These are phyloP conservation scores for Ailurus styani DNA, from an alignment of 2,113 vertebrate genomes.

Conservation along the genomic window DNA sequence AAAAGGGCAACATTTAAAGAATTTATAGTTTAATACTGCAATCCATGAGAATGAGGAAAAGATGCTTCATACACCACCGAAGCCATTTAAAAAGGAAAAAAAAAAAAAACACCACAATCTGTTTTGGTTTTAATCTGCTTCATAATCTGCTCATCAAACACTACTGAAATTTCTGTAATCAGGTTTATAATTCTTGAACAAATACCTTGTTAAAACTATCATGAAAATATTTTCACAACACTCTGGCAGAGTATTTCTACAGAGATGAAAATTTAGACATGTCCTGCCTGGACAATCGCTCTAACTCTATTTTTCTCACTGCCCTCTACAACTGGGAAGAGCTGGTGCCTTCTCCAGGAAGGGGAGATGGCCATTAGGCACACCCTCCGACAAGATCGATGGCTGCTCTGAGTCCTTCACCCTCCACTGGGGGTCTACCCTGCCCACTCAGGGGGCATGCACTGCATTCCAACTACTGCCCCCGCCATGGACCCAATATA, in stretches of 20 bases:
- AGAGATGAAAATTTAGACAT: not conserved
- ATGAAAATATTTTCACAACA: not conserved
- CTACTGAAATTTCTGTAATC: not conserved
- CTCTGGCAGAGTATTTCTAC: not conserved
- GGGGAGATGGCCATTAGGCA: not conserved
- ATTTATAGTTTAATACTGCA: not conserved
- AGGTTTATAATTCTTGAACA: not conserved
- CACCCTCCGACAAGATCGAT: not conserved
- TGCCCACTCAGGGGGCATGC: not conserved
- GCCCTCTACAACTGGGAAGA: not conserved
- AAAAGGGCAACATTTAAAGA: not conserved
- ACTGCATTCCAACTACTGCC: not conserved
- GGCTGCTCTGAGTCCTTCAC: not conserved
- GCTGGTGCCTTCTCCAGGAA: not conserved
- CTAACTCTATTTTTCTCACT: not conserved
- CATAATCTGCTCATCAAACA: not conserved
- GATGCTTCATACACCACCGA: not conserved
- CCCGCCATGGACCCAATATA: not conserved
- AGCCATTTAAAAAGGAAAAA: not conserved
- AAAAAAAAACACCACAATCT: not conserved
- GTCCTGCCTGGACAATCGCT: not conserved
- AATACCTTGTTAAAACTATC: not conserved
- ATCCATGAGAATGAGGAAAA: not conserved
- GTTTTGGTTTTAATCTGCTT: not conserved
- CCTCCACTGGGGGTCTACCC: not conserved